Evolutionary conservation across 2,888 invertebrate species (phyloP), one percentile per base, ranked within the genome.

Genomic region (Aspidiotus destructor): DNA sequence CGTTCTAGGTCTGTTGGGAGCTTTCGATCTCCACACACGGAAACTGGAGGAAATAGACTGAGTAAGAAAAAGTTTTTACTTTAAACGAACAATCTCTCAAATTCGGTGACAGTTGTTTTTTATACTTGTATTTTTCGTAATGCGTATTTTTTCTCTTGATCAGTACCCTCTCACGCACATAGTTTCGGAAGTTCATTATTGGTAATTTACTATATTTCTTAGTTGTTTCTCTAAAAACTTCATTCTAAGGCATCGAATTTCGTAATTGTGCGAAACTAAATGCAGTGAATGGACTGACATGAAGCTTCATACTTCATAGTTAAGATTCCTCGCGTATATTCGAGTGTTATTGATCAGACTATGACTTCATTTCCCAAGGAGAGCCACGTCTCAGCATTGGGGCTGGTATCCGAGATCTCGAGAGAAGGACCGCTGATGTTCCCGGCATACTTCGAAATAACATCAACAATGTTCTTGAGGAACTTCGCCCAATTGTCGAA

Each of bases 401-500:
- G 5, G 69, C 71, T 9, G 71, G 70, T 62, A 68, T 71, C 28
- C 62, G 70, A 52, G 70, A 71, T 41, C 40, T 72, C 44, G 72
- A 72, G 58, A 63, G 72, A 58, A 70, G 70, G 61, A 73, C 75
- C 1, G 73, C 73, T 8, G 75, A 75, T 67, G 73, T 74, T 42
- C 73, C 74, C 8, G 73, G 73, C 44, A 71, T 75, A 57, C 73
- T 78, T 41, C 72, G 75, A 28, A 74, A 73, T 68, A 77, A 76
- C 61, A 74, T 77, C 62, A 75, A 77, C n/a, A 74, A 76, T 8
- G 80, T 75, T 82, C 79, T 86, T 71, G 81, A 85, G 74, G 85
- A 84, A 77, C 84, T 85, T 64, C 80, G 85, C 73, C 85, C 85
- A n/a, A 78, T 85, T 8, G 83, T 86, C 13, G 84, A 84, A 77